Conservation (phyloP, 2,113 vertebrate genomes). For the Anarhynchus alexandrinus region DNA sequence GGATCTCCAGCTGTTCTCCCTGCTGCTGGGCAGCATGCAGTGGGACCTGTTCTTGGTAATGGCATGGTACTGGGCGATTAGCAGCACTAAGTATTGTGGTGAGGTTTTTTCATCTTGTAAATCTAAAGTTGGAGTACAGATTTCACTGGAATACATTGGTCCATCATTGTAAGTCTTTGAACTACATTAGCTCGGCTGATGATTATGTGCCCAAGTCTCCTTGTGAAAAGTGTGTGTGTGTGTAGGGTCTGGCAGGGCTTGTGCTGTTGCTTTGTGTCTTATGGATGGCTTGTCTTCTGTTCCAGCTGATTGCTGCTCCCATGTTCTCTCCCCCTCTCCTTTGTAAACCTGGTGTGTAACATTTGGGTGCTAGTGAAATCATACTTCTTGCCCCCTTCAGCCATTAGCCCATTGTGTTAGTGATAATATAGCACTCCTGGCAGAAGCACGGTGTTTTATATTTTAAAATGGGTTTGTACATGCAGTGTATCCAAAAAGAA, state of each 20-base stretch:
- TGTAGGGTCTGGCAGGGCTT: not conserved
- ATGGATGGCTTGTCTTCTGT: not conserved
- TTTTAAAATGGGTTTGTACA: not conserved
- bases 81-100: too few relatives aligned
- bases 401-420: not conserved
- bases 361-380: not conserved
- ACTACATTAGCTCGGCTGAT: not conserved
- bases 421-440: not conserved
- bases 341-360: not conserved
- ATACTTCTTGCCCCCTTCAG: not conserved
- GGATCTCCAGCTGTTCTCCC: not conserved
- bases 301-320: not conserved
- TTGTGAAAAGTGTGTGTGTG: not conserved
- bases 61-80: not conserved
- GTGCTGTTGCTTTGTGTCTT: not conserved
- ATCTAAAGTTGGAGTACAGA: not conserved
- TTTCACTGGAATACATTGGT: not conserved
- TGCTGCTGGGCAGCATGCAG: fast-evolving
- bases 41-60: not conserved
- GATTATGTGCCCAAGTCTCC: not conserved
- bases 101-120: not conserved
- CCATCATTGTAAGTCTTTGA: not conserved
- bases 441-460: not conserved
- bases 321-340: not conserved
- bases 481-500: not conserved